Conservation (phyloP, 2,888 invertebrate genomes). For the Lacanobia wlatinum region DNA sequence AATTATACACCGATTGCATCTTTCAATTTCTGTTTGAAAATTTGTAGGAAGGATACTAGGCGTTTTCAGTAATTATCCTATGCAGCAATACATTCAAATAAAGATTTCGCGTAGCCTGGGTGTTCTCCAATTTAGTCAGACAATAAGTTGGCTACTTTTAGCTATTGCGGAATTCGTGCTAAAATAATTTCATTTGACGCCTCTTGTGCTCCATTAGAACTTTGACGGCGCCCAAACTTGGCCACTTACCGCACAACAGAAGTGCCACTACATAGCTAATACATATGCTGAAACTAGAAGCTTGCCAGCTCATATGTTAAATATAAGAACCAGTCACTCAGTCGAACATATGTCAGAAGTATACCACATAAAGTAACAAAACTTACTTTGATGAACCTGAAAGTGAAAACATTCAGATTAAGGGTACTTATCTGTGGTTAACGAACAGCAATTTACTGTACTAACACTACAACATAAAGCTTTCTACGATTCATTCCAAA, state of each 20-base stretch:
- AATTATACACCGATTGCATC: too few relatives aligned
- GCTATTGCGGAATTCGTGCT: background rate
- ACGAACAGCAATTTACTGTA: background rate
- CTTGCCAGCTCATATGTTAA: constrained; percentile 15
- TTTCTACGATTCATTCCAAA: constrained; percentile 15
- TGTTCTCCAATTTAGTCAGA: too few relatives aligned
- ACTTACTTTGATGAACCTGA: constrained; percentile 12
- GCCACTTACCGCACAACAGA: constrained; percentile 6
- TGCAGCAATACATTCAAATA: too few relatives aligned
- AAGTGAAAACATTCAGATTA: constrained; percentile 18
- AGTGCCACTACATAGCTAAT: constrained; percentile 15
- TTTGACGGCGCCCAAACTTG: constrained; percentile 12
- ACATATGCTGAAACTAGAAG: constrained; percentile 19
- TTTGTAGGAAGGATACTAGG: too few relatives aligned
- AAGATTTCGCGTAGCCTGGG: too few relatives aligned
- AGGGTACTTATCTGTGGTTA: background rate
- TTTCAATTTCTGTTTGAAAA: too few relatives aligned
- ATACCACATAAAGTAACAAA: background rate
- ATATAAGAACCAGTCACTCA: constrained; percentile 17
- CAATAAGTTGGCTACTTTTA: background rate
- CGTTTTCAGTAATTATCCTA: too few relatives aligned
- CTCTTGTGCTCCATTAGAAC: constrained; percentile 5
- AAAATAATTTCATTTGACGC: background rate
- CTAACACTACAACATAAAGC: background rate
- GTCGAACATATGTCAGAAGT: constrained; percentile 1